Percentiles rank a stretch among this genome's conserved stretches.
phyloP scores from a whole-genome alignment of 1,140 invertebrate genomes.

The Scylla paramamosain region DNA sequence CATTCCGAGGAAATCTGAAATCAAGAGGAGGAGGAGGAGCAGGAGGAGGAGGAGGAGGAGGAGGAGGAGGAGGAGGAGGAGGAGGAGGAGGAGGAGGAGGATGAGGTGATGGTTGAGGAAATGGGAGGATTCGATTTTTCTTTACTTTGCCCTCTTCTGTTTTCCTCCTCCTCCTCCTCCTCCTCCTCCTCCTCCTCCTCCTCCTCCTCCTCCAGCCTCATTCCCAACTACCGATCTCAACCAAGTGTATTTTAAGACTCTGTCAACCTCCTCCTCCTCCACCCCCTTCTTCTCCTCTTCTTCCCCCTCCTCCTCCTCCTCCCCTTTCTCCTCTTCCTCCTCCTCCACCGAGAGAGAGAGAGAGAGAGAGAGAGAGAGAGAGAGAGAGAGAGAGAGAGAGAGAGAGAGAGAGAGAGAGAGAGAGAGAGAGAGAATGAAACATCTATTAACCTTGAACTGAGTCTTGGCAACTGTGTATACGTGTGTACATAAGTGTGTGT shows the following conservation, averaged over 20 bases:
- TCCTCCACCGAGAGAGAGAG: not conserved
- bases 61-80: not conserved
- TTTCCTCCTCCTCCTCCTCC: not conserved
- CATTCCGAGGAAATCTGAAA: too few relatives aligned
- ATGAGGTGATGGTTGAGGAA: not conserved
- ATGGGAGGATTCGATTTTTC: not conserved
- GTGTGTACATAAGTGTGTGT: slow-evolving; percentile 28
- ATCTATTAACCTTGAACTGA: not conserved
- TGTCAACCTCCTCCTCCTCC: slow-evolving; percentile 17
- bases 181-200: not conserved
- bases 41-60: not conserved
- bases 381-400: not conserved
- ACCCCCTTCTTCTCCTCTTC: not conserved
- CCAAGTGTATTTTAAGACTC: not conserved
- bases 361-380: not conserved
- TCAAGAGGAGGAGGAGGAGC: not conserved
- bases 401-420: not conserved
- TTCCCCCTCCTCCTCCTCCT: not conserved
- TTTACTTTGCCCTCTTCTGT: not conserved
- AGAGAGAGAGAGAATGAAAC: not conserved
- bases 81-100: not conserved
- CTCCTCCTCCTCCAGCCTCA: not conserved
- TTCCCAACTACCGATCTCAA: not conserved
- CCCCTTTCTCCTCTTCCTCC: not conserved
- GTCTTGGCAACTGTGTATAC: slow-evolving; percentile 10